Percentiles rank a stretch among this genome's conserved stretches.
Conservation (phyloP, 2,797 vertebrate species). For the Coilia nasus region DNA sequence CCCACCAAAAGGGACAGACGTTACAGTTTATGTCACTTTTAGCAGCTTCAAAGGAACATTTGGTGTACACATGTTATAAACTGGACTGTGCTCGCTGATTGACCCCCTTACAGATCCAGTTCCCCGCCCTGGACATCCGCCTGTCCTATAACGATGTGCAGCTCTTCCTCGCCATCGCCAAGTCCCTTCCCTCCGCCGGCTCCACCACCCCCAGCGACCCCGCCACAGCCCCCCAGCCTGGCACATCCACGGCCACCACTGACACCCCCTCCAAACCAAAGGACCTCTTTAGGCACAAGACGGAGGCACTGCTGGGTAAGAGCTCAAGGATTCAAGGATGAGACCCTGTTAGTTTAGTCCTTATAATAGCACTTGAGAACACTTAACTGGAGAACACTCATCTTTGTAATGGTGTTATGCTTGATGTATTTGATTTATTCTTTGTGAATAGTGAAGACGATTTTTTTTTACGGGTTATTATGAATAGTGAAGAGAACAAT, state of each 20-base stretch:
- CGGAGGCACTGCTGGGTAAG: constrained; percentile 86
- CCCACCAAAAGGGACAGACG: no score
- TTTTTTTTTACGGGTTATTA: no score
- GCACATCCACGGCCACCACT: constrained; percentile 43
- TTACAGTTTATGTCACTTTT: not conserved
- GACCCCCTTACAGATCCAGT: constrained; percentile 83
- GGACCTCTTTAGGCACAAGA: constrained; percentile 70
- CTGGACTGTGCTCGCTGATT: not conserved
- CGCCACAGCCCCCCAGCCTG: constrained; percentile 21
- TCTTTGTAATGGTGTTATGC: not conserved
- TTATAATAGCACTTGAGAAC: not conserved
- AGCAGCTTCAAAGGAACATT: not conserved
- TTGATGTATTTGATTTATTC: no score
- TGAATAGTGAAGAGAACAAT: not conserved
- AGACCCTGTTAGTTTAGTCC: not conserved
- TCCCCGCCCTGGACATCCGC: constrained; percentile 91
- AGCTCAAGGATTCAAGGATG: not conserved
- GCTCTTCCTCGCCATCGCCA: constrained; percentile 93
- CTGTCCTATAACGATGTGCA: constrained; percentile 98
- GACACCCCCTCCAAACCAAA: constrained; percentile 53
- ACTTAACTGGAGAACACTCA: not conserved
- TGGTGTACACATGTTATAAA: not conserved
- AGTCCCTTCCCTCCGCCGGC: constrained; percentile 83
- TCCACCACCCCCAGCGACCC: constrained; percentile 48
- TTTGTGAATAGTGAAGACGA: no score